Conservation (phyloP, 2,113 vertebrate genomes). For the Hystrix brachyura region DNA sequence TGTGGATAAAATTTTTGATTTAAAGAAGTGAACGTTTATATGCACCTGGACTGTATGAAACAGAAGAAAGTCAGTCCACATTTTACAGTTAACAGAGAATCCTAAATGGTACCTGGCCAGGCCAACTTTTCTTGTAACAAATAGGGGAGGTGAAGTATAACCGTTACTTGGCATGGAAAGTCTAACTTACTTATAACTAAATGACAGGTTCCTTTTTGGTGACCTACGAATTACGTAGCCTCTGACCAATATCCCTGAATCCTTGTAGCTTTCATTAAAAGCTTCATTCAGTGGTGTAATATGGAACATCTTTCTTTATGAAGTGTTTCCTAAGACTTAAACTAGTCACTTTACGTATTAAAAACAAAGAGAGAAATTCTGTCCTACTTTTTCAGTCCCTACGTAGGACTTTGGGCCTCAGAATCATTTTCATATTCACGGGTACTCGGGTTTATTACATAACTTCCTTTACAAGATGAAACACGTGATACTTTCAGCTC, state of each 20-base stretch:
- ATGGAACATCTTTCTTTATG: constrained; percentile 34
- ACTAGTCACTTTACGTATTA: constrained; percentile 50
- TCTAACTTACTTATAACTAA: not conserved
- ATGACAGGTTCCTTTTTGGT: constrained; percentile 42
- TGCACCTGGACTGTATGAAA: constrained; percentile 76
- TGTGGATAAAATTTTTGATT: constrained; percentile 82
- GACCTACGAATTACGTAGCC: constrained; percentile 57
- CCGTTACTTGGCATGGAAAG: constrained; percentile 47
- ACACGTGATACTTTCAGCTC: constrained; percentile 49
- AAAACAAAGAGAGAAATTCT: constrained; percentile 37
- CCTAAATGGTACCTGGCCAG: constrained; percentile 85
- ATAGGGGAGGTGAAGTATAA: constrained; percentile 68
- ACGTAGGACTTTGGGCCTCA: constrained; percentile 44
- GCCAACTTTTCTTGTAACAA: constrained; percentile 83
- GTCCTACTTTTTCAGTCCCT: constrained; percentile 39
- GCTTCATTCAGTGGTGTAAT: constrained; percentile 47
- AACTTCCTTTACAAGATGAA: constrained; percentile 65
- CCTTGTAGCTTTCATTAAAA: constrained; percentile 49
- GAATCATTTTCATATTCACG: constrained; percentile 49
- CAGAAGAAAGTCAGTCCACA: constrained; percentile 85
- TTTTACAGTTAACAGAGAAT: constrained; percentile 93
- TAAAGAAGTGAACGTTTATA: constrained; percentile 85
- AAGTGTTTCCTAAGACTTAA: constrained; percentile 49
- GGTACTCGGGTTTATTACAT: constrained; percentile 44
- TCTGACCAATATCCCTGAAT: not conserved